These are phyloP conservation scores for Anas capensis DNA, from an alignment of 2,797 vertebrate species.

Conservation along the genomic window DNA sequence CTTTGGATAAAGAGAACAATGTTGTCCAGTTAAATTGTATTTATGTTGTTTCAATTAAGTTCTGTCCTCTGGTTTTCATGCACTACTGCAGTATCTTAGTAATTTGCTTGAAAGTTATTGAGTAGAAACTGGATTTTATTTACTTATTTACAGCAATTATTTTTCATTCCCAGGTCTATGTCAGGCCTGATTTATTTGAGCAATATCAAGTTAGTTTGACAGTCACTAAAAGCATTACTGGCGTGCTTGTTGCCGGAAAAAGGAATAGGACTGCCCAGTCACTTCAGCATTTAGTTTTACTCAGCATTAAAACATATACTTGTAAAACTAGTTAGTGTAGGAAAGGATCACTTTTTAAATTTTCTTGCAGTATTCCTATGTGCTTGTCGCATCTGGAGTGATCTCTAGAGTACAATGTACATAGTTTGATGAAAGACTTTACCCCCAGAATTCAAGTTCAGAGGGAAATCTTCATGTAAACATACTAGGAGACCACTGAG, in stretches of 20 bases:
- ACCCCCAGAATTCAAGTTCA: not conserved
- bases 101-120: not conserved
- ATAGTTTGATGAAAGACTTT: not conserved
- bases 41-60: not conserved
- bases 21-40: not conserved
- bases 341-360: not conserved
- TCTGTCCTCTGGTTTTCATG: not conserved
- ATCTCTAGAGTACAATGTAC: not conserved
- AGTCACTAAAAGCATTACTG: not conserved
- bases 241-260: not conserved
- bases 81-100: not conserved
- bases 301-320: not conserved
- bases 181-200: not conserved
- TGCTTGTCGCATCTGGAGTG: not conserved
- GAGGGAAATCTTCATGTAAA: not conserved
- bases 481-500: not conserved
- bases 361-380: not conserved
- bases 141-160: not conserved
- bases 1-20: not conserved
- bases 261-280: not conserved
- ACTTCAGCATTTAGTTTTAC: not conserved
- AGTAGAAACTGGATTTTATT: not conserved
- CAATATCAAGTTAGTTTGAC: not conserved
- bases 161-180: not conserved
- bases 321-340: not conserved